Conservation (phyloP, 2,888 invertebrate species). For the Rhopalosiphum nymphaeae region DNA sequence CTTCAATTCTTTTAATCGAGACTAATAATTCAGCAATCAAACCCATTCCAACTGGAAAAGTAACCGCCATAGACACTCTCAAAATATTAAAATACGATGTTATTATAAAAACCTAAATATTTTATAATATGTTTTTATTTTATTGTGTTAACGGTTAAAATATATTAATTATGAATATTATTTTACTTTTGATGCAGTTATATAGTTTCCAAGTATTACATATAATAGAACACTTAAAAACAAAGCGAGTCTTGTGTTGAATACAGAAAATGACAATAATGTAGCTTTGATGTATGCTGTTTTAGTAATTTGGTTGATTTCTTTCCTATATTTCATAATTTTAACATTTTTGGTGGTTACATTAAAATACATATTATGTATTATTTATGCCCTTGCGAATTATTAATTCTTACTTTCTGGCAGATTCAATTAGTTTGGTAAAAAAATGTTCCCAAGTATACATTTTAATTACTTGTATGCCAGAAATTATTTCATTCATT, state of each 20-base stretch:
- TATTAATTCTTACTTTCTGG: slow-evolving; percentile 77
- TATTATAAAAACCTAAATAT: slow-evolving; percentile 79
- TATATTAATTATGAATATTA: not conserved
- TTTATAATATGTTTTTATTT: not conserved
- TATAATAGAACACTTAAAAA: slow-evolving; percentile 82
- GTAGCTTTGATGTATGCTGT: slow-evolving; percentile 79
- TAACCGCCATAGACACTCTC: slow-evolving; percentile 84
- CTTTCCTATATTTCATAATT: slow-evolving; percentile 74
- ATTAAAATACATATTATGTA: not conserved
- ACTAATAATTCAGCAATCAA: slow-evolving; percentile 85
- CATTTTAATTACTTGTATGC: slow-evolving; percentile 92
- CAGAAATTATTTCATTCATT: slow-evolving; percentile 90
- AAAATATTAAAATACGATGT: slow-evolving; percentile 91
- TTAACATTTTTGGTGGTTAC: not conserved
- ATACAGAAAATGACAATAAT: slow-evolving; percentile 82
- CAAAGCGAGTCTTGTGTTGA: slow-evolving; percentile 84
- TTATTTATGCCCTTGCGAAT: not conserved
- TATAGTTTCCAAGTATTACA: slow-evolving; percentile 76
- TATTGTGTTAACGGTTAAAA: not conserved
- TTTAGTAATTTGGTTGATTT: slow-evolving; percentile 79
- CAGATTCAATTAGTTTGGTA: slow-evolving; percentile 78
- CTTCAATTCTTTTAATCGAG: slow-evolving; percentile 79
- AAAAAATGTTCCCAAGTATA: slow-evolving; percentile 92
- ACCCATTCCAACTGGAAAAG: slow-evolving; percentile 84
- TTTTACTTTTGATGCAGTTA: slow-evolving; percentile 80